A percentile compares a stretch with the other conserved stretches of the same genome.
Evolutionary conservation across 64 coral and sea anemone genomes (phyloP).

Genomic region (Porites australiensis): DNA sequence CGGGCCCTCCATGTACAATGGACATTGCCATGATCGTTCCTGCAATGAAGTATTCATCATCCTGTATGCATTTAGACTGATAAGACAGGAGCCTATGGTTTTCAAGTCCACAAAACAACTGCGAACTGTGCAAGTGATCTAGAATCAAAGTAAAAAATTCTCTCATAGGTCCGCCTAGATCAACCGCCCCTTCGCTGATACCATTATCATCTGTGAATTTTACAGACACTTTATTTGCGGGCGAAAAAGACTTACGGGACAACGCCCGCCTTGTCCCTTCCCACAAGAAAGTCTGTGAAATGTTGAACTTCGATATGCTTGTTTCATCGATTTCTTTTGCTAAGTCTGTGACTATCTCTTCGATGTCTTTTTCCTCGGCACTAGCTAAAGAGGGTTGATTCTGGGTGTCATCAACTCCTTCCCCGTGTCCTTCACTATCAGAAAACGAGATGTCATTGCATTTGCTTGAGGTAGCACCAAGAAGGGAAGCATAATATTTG

Average conservation of each 20-base stretch:
- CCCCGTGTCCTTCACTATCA: constrained; percentile 18
- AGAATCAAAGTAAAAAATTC: constrained; percentile 52
- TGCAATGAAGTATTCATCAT: constrained; percentile 6
- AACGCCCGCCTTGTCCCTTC: constrained; percentile 60
- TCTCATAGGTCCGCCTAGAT: constrained; percentile 69
- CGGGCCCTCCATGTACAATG: constrained; percentile 22
- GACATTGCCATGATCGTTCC: constrained; percentile 58
- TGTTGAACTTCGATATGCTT: constrained; percentile 71
- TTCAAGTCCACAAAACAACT: constrained; percentile 63
- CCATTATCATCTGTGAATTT: constrained; percentile 82
- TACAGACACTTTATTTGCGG: constrained; percentile 63
- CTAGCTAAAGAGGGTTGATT: neutral
- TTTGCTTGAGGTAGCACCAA: neutral
- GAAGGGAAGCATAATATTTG: constrained; percentile 47
- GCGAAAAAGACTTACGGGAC: constrained; percentile 61
- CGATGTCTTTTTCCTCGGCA: neutral
- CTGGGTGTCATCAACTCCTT: neutral
- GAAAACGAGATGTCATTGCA: neutral
- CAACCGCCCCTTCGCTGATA: constrained; percentile 63
- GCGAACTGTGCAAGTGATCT: constrained; percentile 21
- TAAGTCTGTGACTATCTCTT: constrained; percentile 52
- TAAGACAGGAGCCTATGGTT: constrained; percentile 35
- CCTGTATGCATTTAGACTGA: neutral
- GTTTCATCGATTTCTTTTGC: constrained; percentile 35
- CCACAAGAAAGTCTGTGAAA: constrained; percentile 58